phyloP scores from a whole-genome alignment of 2,797 vertebrate genomes.

The Spheniscus humboldti region DNA sequence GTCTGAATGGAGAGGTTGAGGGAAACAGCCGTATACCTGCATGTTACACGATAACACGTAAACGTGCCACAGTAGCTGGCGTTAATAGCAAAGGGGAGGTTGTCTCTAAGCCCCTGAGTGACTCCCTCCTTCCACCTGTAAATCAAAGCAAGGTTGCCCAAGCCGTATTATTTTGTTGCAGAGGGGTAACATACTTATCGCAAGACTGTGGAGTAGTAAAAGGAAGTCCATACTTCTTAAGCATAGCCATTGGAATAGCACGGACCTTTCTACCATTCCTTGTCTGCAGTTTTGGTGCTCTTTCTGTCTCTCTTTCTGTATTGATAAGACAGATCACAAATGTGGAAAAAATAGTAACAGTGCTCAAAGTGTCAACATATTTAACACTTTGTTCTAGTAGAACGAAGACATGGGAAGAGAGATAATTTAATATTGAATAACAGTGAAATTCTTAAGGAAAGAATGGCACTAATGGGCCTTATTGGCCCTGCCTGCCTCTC shows the following conservation, averaged over 20 bases:
- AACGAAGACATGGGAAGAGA: not conserved
- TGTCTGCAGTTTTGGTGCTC: not conserved
- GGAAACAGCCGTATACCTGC: not conserved
- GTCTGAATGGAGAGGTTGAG: not conserved
- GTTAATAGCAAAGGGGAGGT: not conserved
- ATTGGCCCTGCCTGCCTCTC: not conserved
- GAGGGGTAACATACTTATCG: not conserved
- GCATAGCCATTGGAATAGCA: not conserved
- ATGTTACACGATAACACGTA: not conserved
- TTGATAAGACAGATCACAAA: not conserved
- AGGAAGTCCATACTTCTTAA: not conserved
- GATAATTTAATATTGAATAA: not conserved
- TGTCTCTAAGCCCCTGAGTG: not conserved
- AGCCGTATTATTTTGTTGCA: not conserved
- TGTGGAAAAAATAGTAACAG: not conserved
- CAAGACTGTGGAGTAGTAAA: not conserved
- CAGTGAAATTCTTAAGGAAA: not conserved
- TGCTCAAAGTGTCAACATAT: not conserved
- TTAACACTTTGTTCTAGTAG: not conserved
- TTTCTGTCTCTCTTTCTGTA: not conserved
- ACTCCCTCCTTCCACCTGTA: not conserved
- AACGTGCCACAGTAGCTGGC: not conserved
- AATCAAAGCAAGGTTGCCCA: not conserved
- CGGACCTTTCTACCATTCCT: not conserved
- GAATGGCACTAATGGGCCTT: not conserved